These are phyloP conservation scores for Tipula confusa DNA, from an alignment of 2,888 invertebrate species.

Conservation along the genomic window DNA sequence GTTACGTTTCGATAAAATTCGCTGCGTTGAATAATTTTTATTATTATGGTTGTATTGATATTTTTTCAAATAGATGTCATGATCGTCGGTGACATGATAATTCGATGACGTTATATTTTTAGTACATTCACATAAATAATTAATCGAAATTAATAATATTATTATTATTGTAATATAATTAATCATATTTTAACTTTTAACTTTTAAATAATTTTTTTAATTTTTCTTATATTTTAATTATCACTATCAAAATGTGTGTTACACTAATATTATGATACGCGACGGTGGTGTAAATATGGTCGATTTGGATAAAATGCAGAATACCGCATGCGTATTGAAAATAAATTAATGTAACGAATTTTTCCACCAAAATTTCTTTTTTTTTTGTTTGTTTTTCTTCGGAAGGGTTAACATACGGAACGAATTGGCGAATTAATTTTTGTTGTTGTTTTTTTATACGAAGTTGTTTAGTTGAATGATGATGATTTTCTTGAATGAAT, in stretches of 20 bases:
- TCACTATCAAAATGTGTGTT: neutral
- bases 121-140: neutral
- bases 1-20: slow-evolving; percentile 40
- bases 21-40: neutral
- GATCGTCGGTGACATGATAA: neutral
- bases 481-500: slow-evolving; percentile 25
- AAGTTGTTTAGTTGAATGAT: neutral
- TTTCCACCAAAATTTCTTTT: neutral
- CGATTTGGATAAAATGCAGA: slow-evolving; percentile 16
- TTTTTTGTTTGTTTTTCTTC: neutral
- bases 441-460: neutral
- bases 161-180: neutral
- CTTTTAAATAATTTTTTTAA: neutral
- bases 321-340: slow-evolving; percentile 26
- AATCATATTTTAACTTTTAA: neutral
- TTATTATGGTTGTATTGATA: slow-evolving; percentile 28
- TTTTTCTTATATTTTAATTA: neutral
- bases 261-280: neutral
- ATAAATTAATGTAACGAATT: neutral
- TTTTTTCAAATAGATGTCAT: slow-evolving; percentile 25
- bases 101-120: neutral
- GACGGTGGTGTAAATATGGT: neutral
- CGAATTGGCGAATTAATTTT: neutral
- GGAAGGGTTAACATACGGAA: slow-evolving; percentile 6
- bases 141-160: neutral